Evolutionary conservation across 2,888 invertebrate genomes (phyloP).

Genomic region (Hedya salicella): DNA sequence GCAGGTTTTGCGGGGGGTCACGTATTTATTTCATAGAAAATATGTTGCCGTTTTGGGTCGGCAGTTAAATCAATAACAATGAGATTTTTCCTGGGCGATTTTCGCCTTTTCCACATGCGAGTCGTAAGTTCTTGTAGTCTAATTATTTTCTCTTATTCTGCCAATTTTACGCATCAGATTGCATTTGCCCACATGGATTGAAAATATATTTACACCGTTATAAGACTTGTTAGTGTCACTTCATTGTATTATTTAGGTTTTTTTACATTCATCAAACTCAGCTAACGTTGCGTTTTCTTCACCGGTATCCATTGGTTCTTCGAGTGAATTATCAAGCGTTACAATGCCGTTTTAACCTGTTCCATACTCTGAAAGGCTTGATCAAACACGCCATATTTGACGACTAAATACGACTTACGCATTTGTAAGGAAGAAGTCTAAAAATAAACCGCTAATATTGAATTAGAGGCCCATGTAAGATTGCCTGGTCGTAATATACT

Average conservation of each 20-base stretch:
- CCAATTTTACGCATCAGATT: too few relatives aligned
- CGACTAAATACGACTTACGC: constrained; percentile 14
- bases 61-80: background rate
- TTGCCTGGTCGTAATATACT: background rate
- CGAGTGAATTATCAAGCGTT: background rate
- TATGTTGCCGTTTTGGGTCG: background rate
- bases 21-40: background rate
- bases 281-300: too few relatives aligned
- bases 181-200: too few relatives aligned
- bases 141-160: too few relatives aligned
- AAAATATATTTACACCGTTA: too few relatives aligned
- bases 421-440: constrained; percentile 13
- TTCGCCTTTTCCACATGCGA: background rate
- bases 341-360: background rate
- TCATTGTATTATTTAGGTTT: too few relatives aligned
- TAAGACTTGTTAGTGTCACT: too few relatives aligned
- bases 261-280: too few relatives aligned
- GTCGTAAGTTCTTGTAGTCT: background rate
- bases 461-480: background rate
- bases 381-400: constrained; percentile 17
- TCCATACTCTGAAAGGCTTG: background rate
- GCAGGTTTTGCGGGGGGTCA: constrained; percentile 7
- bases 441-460: constrained; percentile 14
- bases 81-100: background rate
- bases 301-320: too few relatives aligned